A percentile compares a stretch with the other conserved stretches of the same genome.
Conservation (phyloP, 2,797 vertebrate genomes). For the Meriones psammophilus region DNA sequence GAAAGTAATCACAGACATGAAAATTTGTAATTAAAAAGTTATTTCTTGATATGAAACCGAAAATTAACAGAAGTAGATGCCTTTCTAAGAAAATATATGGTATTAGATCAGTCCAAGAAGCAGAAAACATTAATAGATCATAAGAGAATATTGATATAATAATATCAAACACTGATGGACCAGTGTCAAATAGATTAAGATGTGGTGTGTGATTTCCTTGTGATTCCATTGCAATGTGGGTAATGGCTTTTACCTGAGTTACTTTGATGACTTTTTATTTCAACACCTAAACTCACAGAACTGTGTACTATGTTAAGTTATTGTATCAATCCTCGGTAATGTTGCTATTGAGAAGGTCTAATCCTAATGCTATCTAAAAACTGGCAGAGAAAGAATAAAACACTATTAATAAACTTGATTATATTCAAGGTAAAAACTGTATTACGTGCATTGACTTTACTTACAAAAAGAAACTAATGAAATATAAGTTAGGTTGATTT, state of each 20-base stretch:
- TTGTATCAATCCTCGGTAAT: not conserved
- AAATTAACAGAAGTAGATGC: not conserved
- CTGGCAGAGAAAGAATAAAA: not conserved
- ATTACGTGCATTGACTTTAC: not conserved
- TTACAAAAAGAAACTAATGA: not conserved
- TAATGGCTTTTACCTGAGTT: not conserved
- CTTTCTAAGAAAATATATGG: slow-evolving; percentile 26
- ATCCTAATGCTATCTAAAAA: not conserved
- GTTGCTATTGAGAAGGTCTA: not conserved
- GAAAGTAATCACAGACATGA: not conserved
- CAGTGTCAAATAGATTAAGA: not conserved
- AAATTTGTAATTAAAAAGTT: not conserved
- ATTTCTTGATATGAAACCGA: not conserved
- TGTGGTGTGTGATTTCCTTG: not conserved
- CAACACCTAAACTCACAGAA: not conserved
- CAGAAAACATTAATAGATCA: not conserved
- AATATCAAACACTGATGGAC: not conserved
- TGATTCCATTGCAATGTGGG: not conserved
- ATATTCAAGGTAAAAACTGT: not conserved
- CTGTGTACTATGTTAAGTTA: not conserved
- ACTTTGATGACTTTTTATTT: not conserved
- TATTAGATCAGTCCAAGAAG: not conserved
- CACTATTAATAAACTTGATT: not conserved
- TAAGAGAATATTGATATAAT: not conserved
- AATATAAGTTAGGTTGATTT: not conserved